These are phyloP conservation scores for Variabilichromis moorii DNA, from an alignment of 2,113 vertebrate genomes.

Conservation along the genomic window DNA sequence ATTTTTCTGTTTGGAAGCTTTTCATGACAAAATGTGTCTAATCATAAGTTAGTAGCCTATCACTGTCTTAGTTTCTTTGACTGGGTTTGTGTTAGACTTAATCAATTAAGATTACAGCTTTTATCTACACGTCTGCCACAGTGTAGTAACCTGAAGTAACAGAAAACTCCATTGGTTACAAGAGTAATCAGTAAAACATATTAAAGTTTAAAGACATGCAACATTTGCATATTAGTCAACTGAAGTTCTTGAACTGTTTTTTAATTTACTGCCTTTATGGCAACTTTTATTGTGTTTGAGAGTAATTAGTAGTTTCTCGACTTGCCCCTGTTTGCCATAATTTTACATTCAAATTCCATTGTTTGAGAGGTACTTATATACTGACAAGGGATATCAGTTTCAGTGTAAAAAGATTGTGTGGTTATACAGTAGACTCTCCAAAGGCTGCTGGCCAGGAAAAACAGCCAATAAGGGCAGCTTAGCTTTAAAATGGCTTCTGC, in stretches of 20 bases:
- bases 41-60: background rate
- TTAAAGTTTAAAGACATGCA: background rate
- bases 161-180: background rate
- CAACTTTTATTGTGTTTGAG: background rate
- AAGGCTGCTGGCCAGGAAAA: background rate
- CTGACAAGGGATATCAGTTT: background rate
- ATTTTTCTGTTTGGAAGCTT: background rate
- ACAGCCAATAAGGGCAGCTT: accelerated
- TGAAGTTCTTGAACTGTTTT: background rate
- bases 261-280: background rate
- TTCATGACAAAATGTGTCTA: background rate
- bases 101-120: background rate
- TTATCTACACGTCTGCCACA: background rate
- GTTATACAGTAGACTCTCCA: background rate
- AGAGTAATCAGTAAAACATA: background rate
- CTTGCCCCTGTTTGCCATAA: background rate
- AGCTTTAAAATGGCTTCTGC: background rate
- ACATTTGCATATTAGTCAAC: background rate
- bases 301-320: background rate
- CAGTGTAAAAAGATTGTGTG: background rate
- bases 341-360: background rate
- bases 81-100: background rate
- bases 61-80: background rate
- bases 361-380: background rate
- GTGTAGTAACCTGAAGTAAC: background rate